Conservation (phyloP, 2,888 invertebrate genomes). For the Noctua janthina region DNA sequence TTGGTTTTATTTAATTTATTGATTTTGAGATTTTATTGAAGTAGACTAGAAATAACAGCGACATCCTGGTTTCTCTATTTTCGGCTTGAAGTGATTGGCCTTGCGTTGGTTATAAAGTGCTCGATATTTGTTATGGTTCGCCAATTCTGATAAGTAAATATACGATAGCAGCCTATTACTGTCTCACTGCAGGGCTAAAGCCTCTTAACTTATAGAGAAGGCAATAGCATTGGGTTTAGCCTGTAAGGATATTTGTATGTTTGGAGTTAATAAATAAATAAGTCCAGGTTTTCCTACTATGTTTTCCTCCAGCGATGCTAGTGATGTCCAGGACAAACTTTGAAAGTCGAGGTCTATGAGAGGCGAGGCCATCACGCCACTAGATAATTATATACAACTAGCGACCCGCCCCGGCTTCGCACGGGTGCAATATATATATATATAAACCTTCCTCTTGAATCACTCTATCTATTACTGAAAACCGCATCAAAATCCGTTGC, state of each 20-base stretch:
- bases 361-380: not conserved
- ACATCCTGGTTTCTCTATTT: conserved; percentile 32
- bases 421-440: too few species aligned
- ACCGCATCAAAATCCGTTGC: too few species aligned
- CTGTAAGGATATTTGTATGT: too few species aligned
- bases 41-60: conserved; percentile 30
- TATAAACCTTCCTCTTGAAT: too few species aligned
- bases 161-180: not conserved
- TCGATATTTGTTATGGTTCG: not conserved
- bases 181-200: not conserved
- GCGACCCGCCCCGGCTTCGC: too few species aligned
- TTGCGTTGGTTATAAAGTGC: not conserved
- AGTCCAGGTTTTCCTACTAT: not conserved
- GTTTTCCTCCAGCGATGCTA: not conserved
- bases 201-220: not conserved
- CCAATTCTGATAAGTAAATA: not conserved
- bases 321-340: not conserved
- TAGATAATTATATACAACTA: not conserved
- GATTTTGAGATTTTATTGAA: conserved; percentile 44
- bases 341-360: not conserved
- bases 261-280: too few species aligned
- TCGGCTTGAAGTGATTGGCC: conserved; percentile 11
- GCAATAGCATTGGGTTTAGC: not conserved
- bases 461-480: too few species aligned
- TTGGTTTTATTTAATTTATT: conserved; percentile 58